Evolutionary conservation across 1,140 invertebrate genomes (phyloP), one percentile per base, ranked within the genome.

Genomic region (Paralvinella palmiformis): DNA sequence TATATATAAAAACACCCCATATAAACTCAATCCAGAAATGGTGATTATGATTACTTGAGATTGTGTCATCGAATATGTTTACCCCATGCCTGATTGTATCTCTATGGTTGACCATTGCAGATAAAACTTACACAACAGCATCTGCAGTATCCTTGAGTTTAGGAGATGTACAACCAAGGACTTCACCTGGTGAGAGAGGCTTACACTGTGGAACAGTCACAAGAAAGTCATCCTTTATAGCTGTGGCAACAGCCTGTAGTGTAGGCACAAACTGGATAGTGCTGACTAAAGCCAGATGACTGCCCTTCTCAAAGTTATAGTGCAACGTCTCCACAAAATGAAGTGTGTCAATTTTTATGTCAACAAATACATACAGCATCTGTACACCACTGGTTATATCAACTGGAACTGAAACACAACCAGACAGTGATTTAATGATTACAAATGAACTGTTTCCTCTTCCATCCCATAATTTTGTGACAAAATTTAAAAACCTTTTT

Each of bases 221-320:
- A 33, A 7, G 29, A n/a, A n/a, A n/a, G n/a, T n/a, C n/a, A n/a
- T n/a, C n/a, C n/a, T n/a, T n/a, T n/a, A n/a, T n/a, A n/a, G n/a
- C n/a, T n/a, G n/a, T n/a, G n/a, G 22, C 29, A 1, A 20, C 59
- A 65, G 82, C 86, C 83, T 97, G 94, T 32, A 99, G 79, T 13
- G 93, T 94, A 33, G 91, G 88, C 4, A 96, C 89, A 86, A 99
- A 99, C 81, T 99, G 96, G 78, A 99, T 95, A 20, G 96, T 98
- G 78, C 92, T 94, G 57, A 98, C 90, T 66, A 97, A 82, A 27
- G 88, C 91, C 15, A 81, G 58, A 58, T 69, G 69, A 66, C 68
- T 63, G 77, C 83, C 85, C 79, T 57, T 32, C 3, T 70, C 31
- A 76, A 98, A 91, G 77, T 98, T 96, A 10, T 86, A 76, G 79